Conservation (phyloP, 2,113 vertebrate species). For the Coptodon bakossiorum region DNA sequence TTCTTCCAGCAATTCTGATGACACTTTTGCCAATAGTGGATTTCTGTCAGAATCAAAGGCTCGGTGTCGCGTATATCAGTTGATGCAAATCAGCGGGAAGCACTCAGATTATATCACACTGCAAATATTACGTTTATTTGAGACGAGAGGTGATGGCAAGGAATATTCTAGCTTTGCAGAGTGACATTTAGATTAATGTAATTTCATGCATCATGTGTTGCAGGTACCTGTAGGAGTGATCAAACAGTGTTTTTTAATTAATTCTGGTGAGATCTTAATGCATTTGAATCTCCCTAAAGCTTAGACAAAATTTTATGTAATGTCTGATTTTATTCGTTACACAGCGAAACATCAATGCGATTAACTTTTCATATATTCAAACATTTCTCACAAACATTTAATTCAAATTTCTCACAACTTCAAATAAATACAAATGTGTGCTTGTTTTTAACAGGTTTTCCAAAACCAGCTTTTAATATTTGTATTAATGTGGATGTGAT, state of each 20-base stretch:
- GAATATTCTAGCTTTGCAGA: neutral
- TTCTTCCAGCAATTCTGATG: slow-evolving; percentile 50
- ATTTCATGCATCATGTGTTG: neutral
- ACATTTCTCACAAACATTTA: neutral
- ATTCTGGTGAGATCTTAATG: neutral
- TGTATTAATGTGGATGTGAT: neutral
- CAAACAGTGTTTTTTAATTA: neutral
- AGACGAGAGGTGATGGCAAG: neutral
- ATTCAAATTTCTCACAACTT: neutral
- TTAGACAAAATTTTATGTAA: neutral
- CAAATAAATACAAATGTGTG: neutral
- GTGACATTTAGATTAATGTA: neutral
- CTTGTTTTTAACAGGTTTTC: neutral
- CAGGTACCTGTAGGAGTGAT: neutral
- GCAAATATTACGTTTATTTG: slow-evolving; percentile 23
- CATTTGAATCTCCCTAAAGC: neutral
- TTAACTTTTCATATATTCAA: neutral
- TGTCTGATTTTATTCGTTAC: neutral
- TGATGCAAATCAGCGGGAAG: slow-evolving; percentile 22
- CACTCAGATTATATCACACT: slow-evolving; percentile 20
- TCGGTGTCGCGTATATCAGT: neutral
- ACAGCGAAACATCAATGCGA: neutral
- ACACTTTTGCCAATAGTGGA: slow-evolving; percentile 51
- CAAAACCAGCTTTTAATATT: neutral
- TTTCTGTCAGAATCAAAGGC: slow-evolving; percentile 50